phyloP scores from a whole-genome alignment of 2,888 invertebrate species.

The Patella caerulea region DNA sequence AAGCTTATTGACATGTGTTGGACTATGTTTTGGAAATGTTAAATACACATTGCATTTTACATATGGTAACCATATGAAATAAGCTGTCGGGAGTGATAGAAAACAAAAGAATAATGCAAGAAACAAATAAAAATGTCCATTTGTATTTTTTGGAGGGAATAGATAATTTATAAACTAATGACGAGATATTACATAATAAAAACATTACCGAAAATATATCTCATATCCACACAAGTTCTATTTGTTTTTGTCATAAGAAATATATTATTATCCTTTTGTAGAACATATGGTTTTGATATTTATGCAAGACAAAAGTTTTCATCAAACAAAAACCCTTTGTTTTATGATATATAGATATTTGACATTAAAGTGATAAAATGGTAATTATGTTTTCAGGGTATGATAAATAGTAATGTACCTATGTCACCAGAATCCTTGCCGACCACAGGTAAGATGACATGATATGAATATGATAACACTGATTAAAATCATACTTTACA shows the following conservation, averaged over 20 bases:
- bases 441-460: conserved; percentile 25
- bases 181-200: too few relatives aligned
- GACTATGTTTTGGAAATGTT: conserved; percentile 18
- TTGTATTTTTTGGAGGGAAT: not conserved
- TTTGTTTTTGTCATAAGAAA: too few relatives aligned
- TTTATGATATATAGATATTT: not conserved
- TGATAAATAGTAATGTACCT: conserved; percentile 57
- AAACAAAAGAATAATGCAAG: not conserved
- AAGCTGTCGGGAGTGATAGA: not conserved
- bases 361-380: not conserved
- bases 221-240: too few relatives aligned
- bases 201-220: too few relatives aligned
- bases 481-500: too few relatives aligned
- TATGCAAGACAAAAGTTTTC: not conserved
- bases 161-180: not conserved
- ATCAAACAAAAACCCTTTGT: not conserved
- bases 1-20: conserved; percentile 15
- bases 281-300: too few relatives aligned
- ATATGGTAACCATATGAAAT: conserved; percentile 1
- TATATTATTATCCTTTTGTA: too few relatives aligned
- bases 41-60: conserved; percentile 14
- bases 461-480: too few relatives aligned
- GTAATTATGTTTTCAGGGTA: conserved; percentile 48
- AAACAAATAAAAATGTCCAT: not conserved
- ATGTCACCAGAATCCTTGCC: conserved; percentile 58